These are phyloP conservation scores for Eurosta solidaginis DNA, from an alignment of 1,140 invertebrate genomes.

Conservation along the genomic window DNA sequence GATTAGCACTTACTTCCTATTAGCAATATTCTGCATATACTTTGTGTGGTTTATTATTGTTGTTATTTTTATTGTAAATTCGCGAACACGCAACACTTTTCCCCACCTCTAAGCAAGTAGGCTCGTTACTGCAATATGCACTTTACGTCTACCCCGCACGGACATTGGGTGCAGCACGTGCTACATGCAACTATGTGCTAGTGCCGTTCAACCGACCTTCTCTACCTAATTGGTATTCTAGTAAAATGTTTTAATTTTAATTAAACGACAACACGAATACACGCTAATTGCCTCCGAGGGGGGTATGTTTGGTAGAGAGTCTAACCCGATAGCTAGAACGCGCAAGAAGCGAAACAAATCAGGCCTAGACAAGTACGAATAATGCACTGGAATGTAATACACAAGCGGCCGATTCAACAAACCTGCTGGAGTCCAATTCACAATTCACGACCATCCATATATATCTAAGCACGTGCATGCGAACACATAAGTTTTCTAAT, in stretches of 20 bases:
- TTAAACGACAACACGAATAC: slow-evolving; percentile 33
- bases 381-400: no score
- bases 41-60: background rate
- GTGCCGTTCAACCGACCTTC: background rate
- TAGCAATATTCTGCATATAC: background rate
- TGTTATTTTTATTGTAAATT: background rate
- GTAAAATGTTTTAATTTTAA: slow-evolving; percentile 34
- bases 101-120: background rate
- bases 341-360: background rate
- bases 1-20: slow-evolving; percentile 27
- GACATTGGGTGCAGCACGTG: slow-evolving; percentile 1
- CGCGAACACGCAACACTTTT: background rate
- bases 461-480: background rate
- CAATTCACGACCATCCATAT: background rate
- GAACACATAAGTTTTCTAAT: background rate
- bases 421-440: background rate
- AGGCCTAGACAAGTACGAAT: background rate
- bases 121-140: background rate
- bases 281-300: slow-evolving; percentile 30
- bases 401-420: no score
- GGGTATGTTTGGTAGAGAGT: background rate
- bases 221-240: slow-evolving; percentile 32
- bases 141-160: background rate
- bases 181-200: background rate
- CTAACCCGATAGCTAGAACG: background rate